These are phyloP conservation scores for Tamias sibiricus DNA, from an alignment of 2,113 vertebrate genomes.

Conservation along the genomic window DNA sequence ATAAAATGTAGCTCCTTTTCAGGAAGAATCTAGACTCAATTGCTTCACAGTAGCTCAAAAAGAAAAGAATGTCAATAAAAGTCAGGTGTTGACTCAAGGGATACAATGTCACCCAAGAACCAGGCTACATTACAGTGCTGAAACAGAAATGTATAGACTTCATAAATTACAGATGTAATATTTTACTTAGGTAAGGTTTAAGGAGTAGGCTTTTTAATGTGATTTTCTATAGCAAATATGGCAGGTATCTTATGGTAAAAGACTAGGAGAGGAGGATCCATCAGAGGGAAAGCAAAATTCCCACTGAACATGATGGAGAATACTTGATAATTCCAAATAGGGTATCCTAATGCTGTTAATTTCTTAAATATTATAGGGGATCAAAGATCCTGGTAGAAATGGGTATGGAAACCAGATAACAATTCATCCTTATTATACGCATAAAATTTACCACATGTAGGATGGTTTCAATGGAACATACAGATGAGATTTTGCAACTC, in stretches of 20 bases:
- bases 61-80: not conserved
- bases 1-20: not conserved
- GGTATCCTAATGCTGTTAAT: not conserved
- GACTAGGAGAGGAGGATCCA: not conserved
- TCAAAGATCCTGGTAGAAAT: not conserved
- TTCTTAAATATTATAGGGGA: not conserved
- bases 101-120: rapidly evolving
- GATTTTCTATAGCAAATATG: not conserved
- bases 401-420: not conserved
- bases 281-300: not conserved
- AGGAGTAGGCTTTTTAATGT: not conserved
- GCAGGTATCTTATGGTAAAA: not conserved
- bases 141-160: not conserved
- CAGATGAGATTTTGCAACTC: not conserved
- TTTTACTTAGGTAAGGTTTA: not conserved
- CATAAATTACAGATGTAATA: not conserved
- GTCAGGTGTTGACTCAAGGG: not conserved
- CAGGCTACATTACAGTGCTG: not conserved
- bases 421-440: not conserved
- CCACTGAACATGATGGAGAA: not conserved
- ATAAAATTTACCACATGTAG: not conserved
- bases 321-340: not conserved
- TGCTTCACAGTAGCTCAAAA: not conserved
- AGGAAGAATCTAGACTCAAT: not conserved
- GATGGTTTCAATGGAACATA: not conserved